Evolutionary conservation across 2,113 vertebrate genomes (phyloP), one percentile per base, ranked within the genome.

Genomic region (Caretta caretta): DNA sequence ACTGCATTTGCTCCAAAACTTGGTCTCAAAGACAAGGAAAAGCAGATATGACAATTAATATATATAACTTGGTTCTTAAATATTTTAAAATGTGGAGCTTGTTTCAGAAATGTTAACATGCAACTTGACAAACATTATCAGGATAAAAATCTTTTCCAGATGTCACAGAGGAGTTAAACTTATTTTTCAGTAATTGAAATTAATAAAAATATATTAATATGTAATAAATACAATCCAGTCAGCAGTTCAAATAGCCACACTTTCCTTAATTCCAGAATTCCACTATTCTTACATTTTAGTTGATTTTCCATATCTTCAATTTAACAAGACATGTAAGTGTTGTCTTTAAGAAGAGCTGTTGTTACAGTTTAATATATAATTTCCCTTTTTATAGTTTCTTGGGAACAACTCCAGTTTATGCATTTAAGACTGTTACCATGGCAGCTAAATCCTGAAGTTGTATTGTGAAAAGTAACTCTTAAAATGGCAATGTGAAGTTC

Each of bases 141-240:
- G 1, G 20, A 14, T 3, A 13, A 1, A 1, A 72, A 79, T 31
- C 16, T 88, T 91, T 90, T 90, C 53, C 35, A 92, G 82, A 25
- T 0, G 0, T 49, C 65, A 79, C 4, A 90, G 54, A 83, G n/a
- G 4, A 4, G 2, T 62, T 3, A 1, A 8, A 56, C 25, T 31
- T 86, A 90, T 69, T 65, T 19, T 27, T 38, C 50, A 82, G n/a
- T 24, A 86, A 72, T 57, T 86, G 35, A 1, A 56, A 62, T 53
- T 89, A 51, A 57, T 48, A 8, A 48, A 22, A 89, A 57, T 57
- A 57, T 57, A 57, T 57, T 57, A 57, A 57, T 57, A 57, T 57
- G 12, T 57, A 57, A 27, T 3, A 80, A 82, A 81, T 31, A 89
- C 65, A 19, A 83, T 42, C 17, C 1, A 54, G 48, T 85, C 54